Conservation (phyloP, 37 sponge, comb jelly and placozoan genomes). For the Cladorhizidae sp. region DNA sequence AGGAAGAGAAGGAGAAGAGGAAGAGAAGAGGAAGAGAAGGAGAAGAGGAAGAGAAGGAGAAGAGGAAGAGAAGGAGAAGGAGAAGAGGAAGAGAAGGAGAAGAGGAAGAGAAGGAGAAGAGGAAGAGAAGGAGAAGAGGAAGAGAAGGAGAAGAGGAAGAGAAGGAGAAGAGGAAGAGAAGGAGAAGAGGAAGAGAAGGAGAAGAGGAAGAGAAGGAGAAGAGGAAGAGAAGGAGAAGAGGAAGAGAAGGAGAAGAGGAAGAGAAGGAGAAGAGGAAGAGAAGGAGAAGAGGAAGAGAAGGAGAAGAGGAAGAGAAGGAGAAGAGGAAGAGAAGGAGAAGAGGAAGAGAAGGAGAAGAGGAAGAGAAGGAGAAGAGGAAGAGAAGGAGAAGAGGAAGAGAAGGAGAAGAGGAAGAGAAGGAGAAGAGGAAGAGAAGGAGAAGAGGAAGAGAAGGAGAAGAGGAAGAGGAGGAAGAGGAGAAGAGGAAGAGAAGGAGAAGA, state of each 20-base stretch:
- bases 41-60: background rate
- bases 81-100: background rate
- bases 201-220: background rate
- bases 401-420: background rate
- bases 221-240: too few species aligned
- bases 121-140: background rate
- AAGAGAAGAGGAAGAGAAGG: background rate
- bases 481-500: too few species aligned
- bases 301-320: background rate
- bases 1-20: background rate
- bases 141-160: background rate
- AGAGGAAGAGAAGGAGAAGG: background rate
- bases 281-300: background rate
- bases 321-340: background rate
- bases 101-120: background rate
- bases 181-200: background rate
- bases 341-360: constrained; percentile 7
- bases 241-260: background rate
- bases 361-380: background rate
- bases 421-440: background rate
- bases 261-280: background rate
- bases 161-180: background rate
- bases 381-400: background rate
- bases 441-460: background rate
- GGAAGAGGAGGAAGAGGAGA: too few species aligned